Percentiles rank a stretch among this genome's conserved stretches.
Conservation (phyloP, 2,113 vertebrate species). For the Zeus faber region DNA sequence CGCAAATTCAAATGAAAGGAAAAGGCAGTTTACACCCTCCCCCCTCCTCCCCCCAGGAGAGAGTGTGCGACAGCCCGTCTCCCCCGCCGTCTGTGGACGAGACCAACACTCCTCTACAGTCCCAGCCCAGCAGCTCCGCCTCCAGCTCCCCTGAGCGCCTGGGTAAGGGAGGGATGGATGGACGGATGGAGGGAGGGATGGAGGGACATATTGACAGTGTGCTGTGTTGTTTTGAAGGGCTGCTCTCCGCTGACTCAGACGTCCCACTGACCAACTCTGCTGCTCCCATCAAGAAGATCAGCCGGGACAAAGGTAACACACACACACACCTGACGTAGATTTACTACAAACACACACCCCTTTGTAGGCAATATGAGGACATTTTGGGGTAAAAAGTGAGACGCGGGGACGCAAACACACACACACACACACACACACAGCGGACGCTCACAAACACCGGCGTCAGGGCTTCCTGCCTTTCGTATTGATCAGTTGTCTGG, state of each 20-base stretch:
- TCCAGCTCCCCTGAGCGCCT: slow-evolving; percentile 88
- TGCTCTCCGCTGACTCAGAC: slow-evolving; percentile 47
- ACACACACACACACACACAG: neutral
- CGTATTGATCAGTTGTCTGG: slow-evolving; percentile 62
- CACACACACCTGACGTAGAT: slow-evolving; percentile 25
- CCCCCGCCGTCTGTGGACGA: slow-evolving; percentile 84
- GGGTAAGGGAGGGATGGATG: slow-evolving; percentile 65
- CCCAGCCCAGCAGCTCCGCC: slow-evolving; percentile 86
- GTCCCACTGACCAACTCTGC: slow-evolving; percentile 73
- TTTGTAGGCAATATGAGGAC: too few species aligned
- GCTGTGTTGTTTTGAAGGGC: too few species aligned
- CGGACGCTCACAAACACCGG: slow-evolving; percentile 40
- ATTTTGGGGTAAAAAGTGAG: slow-evolving; percentile 16
- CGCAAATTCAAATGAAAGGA: too few species aligned
- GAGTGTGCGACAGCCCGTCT: slow-evolving; percentile 87
- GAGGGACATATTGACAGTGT: too few species aligned
- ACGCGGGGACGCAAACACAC: neutral
- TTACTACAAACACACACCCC: too few species aligned
- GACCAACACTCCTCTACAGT: slow-evolving; percentile 81
- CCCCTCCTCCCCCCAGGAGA: slow-evolving; percentile 66
- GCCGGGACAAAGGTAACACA: slow-evolving; percentile 84
- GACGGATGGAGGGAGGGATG: too few species aligned
- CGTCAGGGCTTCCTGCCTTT: slow-evolving; percentile 46
- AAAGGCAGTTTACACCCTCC: too few species aligned
- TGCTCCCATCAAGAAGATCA: slow-evolving; percentile 83